phyloP scores from a whole-genome alignment of 2,888 invertebrate genomes.

The Agrochola lota region DNA sequence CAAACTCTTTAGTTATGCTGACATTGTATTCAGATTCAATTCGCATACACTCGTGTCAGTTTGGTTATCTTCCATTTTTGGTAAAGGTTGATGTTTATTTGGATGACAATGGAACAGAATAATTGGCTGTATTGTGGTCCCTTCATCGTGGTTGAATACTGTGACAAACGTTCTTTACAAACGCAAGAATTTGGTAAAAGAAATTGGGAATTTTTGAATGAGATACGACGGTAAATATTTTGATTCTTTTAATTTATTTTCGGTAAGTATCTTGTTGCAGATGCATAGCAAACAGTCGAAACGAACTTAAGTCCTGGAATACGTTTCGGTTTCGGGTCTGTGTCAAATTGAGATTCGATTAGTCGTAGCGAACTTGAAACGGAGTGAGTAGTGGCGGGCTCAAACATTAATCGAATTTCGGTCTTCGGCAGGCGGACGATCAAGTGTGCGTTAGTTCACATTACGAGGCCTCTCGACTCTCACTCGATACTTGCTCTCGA shows the following conservation, averaged over 20 bases:
- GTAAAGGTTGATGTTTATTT: conserved; percentile 63
- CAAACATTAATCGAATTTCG: conserved; percentile 88
- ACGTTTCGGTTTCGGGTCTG: conserved; percentile 64
- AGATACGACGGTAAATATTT: neutral
- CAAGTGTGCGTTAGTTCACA: conserved; percentile 86
- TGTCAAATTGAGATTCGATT: conserved; percentile 80
- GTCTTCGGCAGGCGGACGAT: conserved; percentile 81
- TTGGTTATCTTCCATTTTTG: conserved; percentile 76
- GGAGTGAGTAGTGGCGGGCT: conserved; percentile 79
- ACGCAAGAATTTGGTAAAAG: conserved; percentile 22
- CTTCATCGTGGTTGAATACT: conserved; percentile 37
- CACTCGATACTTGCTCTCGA: conserved; percentile 82
- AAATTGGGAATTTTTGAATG: conserved; percentile 5
- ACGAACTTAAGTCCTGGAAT: conserved; percentile 52
- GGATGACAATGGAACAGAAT: conserved; percentile 59
- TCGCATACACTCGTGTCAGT: conserved; percentile 77
- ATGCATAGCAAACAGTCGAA: conserved; percentile 49
- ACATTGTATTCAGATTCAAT: conserved; percentile 84
- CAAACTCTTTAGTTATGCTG: conserved; percentile 85
- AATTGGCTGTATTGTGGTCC: conserved; percentile 62
- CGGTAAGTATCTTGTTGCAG: conserved; percentile 22
- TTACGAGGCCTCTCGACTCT: conserved; percentile 82
- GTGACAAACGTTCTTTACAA: conserved; percentile 38
- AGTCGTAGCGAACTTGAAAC: conserved; percentile 80
- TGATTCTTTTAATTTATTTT: conserved; percentile 1